phyloP scores from a whole-genome alignment of 2,113 vertebrate genomes.

The Pteropus alecto region DNA sequence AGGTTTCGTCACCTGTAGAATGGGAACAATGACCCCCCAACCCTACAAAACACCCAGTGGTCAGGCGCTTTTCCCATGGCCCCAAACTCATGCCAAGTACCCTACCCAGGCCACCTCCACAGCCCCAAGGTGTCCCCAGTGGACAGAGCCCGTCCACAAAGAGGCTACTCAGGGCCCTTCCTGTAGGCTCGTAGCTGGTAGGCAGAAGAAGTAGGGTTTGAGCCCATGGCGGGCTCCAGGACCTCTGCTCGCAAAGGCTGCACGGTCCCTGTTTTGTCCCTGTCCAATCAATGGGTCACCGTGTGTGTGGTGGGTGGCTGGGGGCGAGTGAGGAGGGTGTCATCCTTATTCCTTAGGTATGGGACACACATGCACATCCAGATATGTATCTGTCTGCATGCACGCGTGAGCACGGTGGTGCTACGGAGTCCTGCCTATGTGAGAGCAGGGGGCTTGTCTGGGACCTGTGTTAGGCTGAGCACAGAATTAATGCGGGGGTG shows the following conservation, averaged over 20 bases:
- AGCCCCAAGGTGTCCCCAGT: neutral
- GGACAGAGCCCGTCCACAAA: too few species aligned
- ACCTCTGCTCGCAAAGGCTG: neutral
- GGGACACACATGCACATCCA: neutral
- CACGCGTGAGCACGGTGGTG: accelerated
- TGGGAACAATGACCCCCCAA: neutral
- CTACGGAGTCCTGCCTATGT: neutral
- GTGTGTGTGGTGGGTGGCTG: neutral
- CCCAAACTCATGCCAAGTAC: neutral
- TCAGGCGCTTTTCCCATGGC: neutral
- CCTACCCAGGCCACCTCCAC: neutral
- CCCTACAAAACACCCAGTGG: neutral
- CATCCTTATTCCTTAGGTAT: accelerated
- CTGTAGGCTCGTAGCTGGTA: neutral
- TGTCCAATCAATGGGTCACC: too few species aligned
- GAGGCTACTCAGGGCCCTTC: too few species aligned
- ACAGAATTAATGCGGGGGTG: accelerated
- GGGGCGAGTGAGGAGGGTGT: accelerated
- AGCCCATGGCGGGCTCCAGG: neutral
- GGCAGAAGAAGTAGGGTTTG: neutral
- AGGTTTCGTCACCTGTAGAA: neutral
- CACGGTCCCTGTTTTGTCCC: too few species aligned
- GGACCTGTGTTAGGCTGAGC: neutral
- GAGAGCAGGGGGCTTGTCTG: accelerated
- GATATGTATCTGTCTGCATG: accelerated